Conservation (phyloP, 2,888 invertebrate genomes). For the Cantharis rufa region DNA sequence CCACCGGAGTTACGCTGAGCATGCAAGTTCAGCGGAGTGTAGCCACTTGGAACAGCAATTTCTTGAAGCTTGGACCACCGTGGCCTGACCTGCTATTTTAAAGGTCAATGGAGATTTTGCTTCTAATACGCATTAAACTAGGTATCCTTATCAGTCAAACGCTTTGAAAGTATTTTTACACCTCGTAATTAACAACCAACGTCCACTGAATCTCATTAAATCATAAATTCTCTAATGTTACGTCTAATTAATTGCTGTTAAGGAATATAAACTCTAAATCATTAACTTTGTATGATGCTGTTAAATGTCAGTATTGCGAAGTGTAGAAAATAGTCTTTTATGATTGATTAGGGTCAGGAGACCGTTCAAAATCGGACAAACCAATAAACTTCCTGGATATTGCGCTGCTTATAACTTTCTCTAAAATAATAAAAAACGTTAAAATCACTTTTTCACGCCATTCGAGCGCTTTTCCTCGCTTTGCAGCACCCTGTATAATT, state of each 20-base stretch:
- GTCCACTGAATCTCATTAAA: conserved; percentile 16
- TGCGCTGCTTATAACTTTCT: not conserved
- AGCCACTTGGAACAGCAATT: conserved; percentile 40
- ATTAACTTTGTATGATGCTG: conserved; percentile 3
- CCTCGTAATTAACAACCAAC: not conserved
- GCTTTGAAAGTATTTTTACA: not conserved
- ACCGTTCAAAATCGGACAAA: conserved; percentile 3
- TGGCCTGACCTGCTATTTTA: conserved; percentile 33
- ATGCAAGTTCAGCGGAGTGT: conserved; percentile 34
- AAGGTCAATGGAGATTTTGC: conserved; percentile 37
- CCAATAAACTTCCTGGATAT: not conserved
- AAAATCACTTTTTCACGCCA: not conserved
- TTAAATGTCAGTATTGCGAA: not conserved
- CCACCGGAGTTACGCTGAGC: conserved; percentile 33
- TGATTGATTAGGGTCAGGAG: conserved; percentile 12
- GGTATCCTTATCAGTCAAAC: not conserved
- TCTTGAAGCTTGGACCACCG: conserved; percentile 37
- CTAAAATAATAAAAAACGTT: not conserved
- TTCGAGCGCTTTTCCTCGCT: not conserved
- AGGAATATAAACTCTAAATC: conserved; percentile 13
- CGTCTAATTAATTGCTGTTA: conserved; percentile 4
- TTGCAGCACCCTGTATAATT: not conserved
- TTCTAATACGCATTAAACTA: conserved; percentile 6
- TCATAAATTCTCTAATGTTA: conserved; percentile 13
- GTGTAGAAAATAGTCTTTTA: conserved; percentile 9